Evolutionary conservation across 2,888 invertebrate genomes (phyloP), one percentile per base, ranked within the genome.

Genomic region (Pseudolycoriella hygida): DNA sequence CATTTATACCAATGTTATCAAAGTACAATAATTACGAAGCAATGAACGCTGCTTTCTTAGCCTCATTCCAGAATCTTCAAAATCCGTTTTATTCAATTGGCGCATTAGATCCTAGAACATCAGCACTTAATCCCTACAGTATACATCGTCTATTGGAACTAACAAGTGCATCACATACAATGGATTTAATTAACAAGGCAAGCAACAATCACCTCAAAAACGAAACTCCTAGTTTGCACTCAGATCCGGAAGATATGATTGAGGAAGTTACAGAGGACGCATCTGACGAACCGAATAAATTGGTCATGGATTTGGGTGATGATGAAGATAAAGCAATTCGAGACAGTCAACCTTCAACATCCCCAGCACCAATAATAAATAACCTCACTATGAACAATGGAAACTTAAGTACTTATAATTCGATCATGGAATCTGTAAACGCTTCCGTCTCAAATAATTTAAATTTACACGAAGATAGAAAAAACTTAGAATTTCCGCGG

Each of bases 1-100:
- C 76, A n/a, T 84, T 81, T 57, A 69, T 82, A 54, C 79, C 82
- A 20, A 80, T 82, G 50, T 63, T 83, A 47, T 82, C 83, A 0
- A 83, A 83, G 58, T 77, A 76, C 56, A 70, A 62, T 45, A 57
- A 60, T 60, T 64, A 66, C 47, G 77, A 75, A 51, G 72, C 74
- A 6, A 74, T 77, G 49, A 77, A 77, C 38, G 75, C 76, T 45
- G 69, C 69, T 1, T 71, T 74, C 40, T 58, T 72, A 25, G 68
- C 75, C 14, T 67, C 71, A 20, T 53, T 59, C 14, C 62, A 62
- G 15, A 59, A 65, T 56, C 60, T 59, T 14, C 63, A 61, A 17
- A 58, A 64, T 56, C 60, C 63, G 4, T 61, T 65, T 42, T 64
- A 63, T 51, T 57, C 60, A 19, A 62, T 64, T 52, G 59, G 60